Conservation (phyloP, 1,140 invertebrate genomes). For the Littorina saxatilis region DNA sequence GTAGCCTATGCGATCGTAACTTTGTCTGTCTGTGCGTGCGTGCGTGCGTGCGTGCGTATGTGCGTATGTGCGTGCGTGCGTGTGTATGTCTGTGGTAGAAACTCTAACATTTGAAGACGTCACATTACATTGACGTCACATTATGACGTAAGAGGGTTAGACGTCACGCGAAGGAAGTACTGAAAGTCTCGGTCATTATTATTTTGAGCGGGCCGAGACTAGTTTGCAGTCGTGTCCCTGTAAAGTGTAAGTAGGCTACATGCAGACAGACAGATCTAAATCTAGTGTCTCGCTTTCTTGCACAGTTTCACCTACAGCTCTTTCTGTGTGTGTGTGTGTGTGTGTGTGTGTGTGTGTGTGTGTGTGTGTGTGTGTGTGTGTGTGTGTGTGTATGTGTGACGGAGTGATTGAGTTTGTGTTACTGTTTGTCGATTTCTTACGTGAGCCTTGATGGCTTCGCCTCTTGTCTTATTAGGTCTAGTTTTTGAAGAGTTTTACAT, state of each 20-base stretch:
- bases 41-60: slow-evolving; percentile 4
- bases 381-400: neutral
- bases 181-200: too few species aligned
- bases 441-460: too few species aligned
- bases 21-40: neutral
- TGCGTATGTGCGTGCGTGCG: slow-evolving; percentile 12
- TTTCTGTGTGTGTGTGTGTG: slow-evolving; percentile 7
- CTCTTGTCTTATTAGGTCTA: too few species aligned
- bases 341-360: slow-evolving; percentile 10
- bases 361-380: slow-evolving; percentile 15
- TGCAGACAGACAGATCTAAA: neutral
- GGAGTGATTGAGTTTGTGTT: neutral
- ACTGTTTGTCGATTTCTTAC: too few species aligned
- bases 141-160: too few species aligned
- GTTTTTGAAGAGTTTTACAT: too few species aligned
- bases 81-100: too few species aligned
- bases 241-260: too few species aligned
- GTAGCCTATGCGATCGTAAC: neutral
- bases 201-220: too few species aligned
- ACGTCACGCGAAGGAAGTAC: too few species aligned
- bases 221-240: neutral
- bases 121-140: neutral
- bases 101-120: too few species aligned
- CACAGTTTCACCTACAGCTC: neutral
- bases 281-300: too few species aligned